Conservation (phyloP, 1,140 invertebrate genomes). For the Pristionchus pacificus region DNA sequence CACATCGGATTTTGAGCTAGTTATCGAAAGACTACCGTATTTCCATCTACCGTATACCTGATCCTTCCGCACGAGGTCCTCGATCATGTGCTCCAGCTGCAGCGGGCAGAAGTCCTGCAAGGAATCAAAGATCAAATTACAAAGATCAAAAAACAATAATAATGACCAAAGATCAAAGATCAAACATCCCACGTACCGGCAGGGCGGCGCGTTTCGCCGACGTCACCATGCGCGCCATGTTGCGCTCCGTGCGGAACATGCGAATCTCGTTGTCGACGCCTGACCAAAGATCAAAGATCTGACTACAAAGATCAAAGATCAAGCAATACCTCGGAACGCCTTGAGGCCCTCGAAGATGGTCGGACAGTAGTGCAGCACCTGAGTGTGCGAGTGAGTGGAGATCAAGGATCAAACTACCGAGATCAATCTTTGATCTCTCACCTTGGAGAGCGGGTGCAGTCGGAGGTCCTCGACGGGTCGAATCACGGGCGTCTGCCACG, state of each 20-base stretch:
- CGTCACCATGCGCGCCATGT: constrained; percentile 82
- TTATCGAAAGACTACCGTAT: too few species aligned
- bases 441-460: constrained; percentile 87
- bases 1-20: too few species aligned
- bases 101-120: not conserved
- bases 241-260: constrained; percentile 84
- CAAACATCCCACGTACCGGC: constrained; percentile 65
- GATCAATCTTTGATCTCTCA: constrained; percentile 74
- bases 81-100: not conserved
- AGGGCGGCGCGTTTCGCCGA: constrained; percentile 75
- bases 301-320: not conserved
- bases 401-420: constrained; percentile 66
- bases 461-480: constrained; percentile 77
- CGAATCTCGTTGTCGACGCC: constrained; percentile 79
- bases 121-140: too few species aligned
- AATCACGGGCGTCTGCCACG: constrained; percentile 80
- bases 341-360: constrained; percentile 96
- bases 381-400: constrained; percentile 62
- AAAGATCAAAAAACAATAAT: not conserved
- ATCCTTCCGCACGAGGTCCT: not conserved
- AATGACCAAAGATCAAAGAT: not conserved
- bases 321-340: constrained; percentile 70
- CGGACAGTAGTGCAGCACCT: constrained; percentile 27
- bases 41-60: too few species aligned
- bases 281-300: not conserved